Evolutionary conservation across 2,113 vertebrate genomes (phyloP).

Genomic region (Synchiropus splendidus): DNA sequence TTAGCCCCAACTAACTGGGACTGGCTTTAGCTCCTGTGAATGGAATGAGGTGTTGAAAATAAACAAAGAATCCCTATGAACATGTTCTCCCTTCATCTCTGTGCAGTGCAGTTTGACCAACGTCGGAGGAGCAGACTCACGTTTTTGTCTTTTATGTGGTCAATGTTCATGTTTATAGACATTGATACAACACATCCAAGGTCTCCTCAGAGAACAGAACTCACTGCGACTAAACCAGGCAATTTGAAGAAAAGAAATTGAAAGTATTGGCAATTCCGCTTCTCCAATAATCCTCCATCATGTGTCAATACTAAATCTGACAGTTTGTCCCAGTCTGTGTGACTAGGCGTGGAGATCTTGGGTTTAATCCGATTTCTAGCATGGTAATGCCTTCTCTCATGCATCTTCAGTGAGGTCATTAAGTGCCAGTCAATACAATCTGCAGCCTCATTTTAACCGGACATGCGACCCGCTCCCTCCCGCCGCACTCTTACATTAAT

Average conservation of each 20-base stretch:
- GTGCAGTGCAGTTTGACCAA: no score
- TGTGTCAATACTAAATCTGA: constrained; percentile 29
- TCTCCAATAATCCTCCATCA: constrained; percentile 28
- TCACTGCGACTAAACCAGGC: no score
- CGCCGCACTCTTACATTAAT: constrained; percentile 48
- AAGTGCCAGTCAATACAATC: constrained; percentile 57
- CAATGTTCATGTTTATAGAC: no score
- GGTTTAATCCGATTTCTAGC: constrained; percentile 45
- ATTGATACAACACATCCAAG: no score
- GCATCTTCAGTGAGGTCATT: constrained; percentile 52
- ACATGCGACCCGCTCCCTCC: constrained; percentile 43
- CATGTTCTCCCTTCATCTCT: no score
- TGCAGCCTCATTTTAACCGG: constrained; percentile 42
- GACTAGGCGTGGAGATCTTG: constrained; percentile 25
- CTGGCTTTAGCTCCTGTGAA: no score
- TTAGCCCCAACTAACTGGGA: no score
- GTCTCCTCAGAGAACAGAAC: no score
- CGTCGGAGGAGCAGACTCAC: no score
- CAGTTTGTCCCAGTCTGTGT: constrained; percentile 45
- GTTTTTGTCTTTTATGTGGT: no score
- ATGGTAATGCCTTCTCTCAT: constrained; percentile 43
- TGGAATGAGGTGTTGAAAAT: no score
- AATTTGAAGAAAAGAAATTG: neutral
- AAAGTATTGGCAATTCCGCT: constrained; percentile 14
- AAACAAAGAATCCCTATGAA: no score